A percentile compares a stretch with the other conserved stretches of the same genome.
These are phyloP conservation scores for Falco punctatus DNA, from an alignment of 2,113 vertebrate species.

Conservation along the genomic window DNA sequence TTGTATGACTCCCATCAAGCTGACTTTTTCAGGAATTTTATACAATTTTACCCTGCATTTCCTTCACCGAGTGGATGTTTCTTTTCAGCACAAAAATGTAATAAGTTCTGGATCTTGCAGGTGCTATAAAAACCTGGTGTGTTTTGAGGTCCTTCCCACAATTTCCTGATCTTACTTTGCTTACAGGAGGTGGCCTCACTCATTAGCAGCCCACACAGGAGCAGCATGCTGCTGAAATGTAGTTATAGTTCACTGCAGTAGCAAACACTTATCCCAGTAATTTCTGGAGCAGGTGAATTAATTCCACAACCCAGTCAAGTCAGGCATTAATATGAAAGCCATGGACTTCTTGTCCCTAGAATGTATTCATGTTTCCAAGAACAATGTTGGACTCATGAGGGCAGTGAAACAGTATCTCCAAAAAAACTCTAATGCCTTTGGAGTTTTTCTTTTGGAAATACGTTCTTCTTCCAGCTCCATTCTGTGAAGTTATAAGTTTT, in stretches of 20 bases:
- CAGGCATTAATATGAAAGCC: not conserved
- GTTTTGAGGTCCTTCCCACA: not conserved
- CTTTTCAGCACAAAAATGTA: not conserved
- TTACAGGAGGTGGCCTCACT: not conserved
- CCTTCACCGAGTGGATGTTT: not conserved
- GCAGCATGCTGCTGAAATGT: not conserved
- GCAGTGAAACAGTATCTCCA: not conserved
- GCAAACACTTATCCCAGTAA: not conserved
- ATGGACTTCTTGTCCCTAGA: not conserved
- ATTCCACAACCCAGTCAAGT: not conserved
- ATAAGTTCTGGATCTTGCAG: not conserved
- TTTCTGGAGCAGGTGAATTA: constrained; percentile 30
- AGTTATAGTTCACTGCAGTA: not conserved
- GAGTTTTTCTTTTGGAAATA: not conserved
- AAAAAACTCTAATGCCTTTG: not conserved
- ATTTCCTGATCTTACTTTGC: constrained; percentile 8
- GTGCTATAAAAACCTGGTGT: not conserved
- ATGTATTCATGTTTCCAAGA: not conserved
- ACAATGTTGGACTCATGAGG: not conserved
- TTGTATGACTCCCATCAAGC: not conserved
- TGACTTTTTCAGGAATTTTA: not conserved
- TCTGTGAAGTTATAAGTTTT: not conserved
- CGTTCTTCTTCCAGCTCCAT: not conserved
- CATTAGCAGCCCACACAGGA: constrained; percentile 25
- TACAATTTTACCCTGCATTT: not conserved